These are phyloP conservation scores for Mionectes olivaceus DNA, from an alignment of 2,797 vertebrate genomes.

Conservation along the genomic window DNA sequence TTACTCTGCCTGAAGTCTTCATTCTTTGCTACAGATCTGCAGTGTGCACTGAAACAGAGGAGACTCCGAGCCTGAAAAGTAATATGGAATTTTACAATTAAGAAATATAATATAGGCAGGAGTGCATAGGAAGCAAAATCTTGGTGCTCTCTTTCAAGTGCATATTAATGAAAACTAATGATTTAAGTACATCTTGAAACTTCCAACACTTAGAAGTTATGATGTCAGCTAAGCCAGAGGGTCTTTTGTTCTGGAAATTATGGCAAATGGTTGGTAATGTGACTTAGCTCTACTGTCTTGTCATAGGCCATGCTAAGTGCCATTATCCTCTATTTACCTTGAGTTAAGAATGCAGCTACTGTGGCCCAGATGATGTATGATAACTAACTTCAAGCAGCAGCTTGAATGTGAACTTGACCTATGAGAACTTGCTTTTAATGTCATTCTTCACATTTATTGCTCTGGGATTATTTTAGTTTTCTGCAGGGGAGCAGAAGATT, in stretches of 20 bases:
- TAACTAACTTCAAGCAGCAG: not conserved
- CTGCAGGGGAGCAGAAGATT: not conserved
- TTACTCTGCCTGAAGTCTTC: not conserved
- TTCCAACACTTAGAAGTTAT: not conserved
- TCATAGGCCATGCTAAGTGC: not conserved
- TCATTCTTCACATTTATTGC: not conserved
- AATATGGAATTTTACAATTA: not conserved
- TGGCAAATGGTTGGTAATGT: not conserved
- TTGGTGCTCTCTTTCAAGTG: not conserved
- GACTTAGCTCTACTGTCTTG: not conserved
- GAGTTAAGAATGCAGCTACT: not conserved
- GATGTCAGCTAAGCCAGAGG: not conserved
- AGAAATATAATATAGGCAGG: not conserved
- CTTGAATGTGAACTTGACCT: not conserved
- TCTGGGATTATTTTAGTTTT: slow-evolving; percentile 15
- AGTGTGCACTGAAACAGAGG: not conserved
- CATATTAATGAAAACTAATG: not conserved
- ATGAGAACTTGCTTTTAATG: not conserved
- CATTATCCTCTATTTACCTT: not conserved
- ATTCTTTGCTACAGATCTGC: not conserved
- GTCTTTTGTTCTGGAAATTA: not conserved
- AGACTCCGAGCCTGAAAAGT: not conserved
- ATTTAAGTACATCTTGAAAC: not conserved
- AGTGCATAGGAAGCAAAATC: not conserved
- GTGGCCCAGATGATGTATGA: not conserved